A percentile compares a stretch with the other conserved stretches of the same genome.
Conservation (phyloP, 2,797 vertebrate species). For the Fistularia tabacaria region DNA sequence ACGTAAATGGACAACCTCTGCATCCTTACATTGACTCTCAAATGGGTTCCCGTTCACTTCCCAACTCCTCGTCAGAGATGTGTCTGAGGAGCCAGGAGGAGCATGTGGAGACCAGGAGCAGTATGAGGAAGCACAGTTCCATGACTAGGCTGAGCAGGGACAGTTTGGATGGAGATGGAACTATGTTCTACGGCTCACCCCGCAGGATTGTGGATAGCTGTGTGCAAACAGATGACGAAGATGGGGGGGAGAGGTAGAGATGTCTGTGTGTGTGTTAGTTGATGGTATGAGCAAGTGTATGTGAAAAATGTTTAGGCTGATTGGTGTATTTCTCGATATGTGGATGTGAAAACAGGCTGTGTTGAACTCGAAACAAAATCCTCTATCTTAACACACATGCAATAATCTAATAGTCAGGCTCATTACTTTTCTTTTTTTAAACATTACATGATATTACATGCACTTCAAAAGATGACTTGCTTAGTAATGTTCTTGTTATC, state of each 20-base stretch:
- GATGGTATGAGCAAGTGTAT: too few relatives aligned
- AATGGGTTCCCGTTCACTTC: constrained; percentile 78
- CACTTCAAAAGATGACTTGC: too few relatives aligned
- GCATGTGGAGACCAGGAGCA: constrained; percentile 76
- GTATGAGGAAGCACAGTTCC: constrained; percentile 93
- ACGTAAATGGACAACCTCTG: constrained; percentile 79
- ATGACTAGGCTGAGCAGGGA: constrained; percentile 89
- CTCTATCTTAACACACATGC: too few relatives aligned
- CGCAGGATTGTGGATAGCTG: constrained; percentile 90
- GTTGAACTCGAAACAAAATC: too few relatives aligned
- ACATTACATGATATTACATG: too few relatives aligned
- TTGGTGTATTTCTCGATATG: neutral
- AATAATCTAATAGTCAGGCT: too few relatives aligned
- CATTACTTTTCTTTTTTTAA: too few relatives aligned
- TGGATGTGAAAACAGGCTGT: too few relatives aligned
- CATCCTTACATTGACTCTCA: constrained; percentile 71
- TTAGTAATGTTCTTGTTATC: too few relatives aligned
- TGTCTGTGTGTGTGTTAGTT: neutral
- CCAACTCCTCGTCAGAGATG: constrained; percentile 92
- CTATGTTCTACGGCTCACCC: constrained; percentile 74
- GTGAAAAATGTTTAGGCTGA: too few relatives aligned
- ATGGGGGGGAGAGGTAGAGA: constrained; percentile 82
- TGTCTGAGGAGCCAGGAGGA: constrained; percentile 86
- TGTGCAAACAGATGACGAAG: constrained; percentile 96
- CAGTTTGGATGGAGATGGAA: constrained; percentile 76